Conservation (phyloP, 2,797 vertebrate genomes). For the Brachymystax lenok region DNA sequence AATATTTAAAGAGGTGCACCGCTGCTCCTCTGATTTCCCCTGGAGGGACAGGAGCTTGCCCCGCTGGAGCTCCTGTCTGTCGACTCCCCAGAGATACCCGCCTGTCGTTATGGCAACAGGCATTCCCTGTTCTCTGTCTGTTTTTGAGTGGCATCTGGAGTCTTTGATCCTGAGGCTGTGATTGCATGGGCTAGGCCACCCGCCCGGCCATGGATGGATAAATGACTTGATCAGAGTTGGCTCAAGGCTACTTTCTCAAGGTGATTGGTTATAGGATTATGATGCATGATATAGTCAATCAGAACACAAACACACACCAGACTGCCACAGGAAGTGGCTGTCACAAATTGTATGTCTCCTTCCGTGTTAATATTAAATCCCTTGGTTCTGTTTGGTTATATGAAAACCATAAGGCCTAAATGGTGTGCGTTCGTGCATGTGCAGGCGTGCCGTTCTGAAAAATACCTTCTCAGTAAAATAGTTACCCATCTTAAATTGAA, state of each 20-base stretch:
- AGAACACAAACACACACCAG: too few relatives aligned
- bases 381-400: too few relatives aligned
- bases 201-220: not conserved
- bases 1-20: slow-evolving; percentile 55
- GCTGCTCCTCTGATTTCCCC: slow-evolving; percentile 51
- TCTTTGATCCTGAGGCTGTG: not conserved
- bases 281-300: slow-evolving; percentile 11
- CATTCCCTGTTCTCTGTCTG: slow-evolving; percentile 37
- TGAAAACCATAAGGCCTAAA: too few relatives aligned
- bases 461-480: too few relatives aligned
- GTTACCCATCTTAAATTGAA: too few relatives aligned
- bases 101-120: slow-evolving; percentile 68
- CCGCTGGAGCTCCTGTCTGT: slow-evolving; percentile 55
- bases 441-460: too few relatives aligned
- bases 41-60: slow-evolving; percentile 49
- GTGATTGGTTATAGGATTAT: not conserved
- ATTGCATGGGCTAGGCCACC: not conserved
- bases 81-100: slow-evolving; percentile 57
- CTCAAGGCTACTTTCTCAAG: not conserved
- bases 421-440: too few relatives aligned
- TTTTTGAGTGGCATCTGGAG: too few relatives aligned
- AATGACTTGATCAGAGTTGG: not conserved
- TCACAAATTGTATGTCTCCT: not conserved
- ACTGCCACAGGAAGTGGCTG: too few relatives aligned
- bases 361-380: not conserved